phyloP scores from a whole-genome alignment of 2,113 vertebrate genomes.

The Ceuthmochares aereus region DNA sequence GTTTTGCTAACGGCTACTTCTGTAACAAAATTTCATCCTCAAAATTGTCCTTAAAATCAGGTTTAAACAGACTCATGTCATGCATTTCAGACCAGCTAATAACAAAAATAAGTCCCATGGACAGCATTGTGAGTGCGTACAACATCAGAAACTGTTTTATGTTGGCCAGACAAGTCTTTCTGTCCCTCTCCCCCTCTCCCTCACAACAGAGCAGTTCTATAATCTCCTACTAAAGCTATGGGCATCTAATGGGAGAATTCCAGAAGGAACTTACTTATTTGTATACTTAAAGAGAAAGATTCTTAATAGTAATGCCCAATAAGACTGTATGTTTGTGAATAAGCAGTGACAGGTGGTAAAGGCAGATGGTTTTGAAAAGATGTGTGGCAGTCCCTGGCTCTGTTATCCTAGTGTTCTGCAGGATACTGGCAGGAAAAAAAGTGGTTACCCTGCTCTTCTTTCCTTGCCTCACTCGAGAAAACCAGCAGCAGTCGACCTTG shows the following conservation, averaged over 20 bases:
- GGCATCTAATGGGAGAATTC: neutral
- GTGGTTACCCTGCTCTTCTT: neutral
- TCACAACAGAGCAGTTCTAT: neutral
- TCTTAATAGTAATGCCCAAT: neutral
- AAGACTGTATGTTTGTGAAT: neutral
- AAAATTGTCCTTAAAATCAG: neutral
- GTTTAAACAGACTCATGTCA: neutral
- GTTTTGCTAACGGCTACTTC: conserved; percentile 16
- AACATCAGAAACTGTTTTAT: neutral
- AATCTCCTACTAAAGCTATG: neutral
- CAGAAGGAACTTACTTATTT: neutral
- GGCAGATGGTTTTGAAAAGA: conserved; percentile 58
- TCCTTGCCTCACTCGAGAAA: neutral
- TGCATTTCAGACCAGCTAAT: neutral
- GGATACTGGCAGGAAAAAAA: conserved; percentile 1
- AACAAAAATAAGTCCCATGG: neutral
- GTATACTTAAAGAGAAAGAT: neutral
- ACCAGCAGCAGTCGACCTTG: neutral
- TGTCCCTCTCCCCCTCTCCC: neutral
- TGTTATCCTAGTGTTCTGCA: neutral
- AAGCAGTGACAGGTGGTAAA: conserved; percentile 59
- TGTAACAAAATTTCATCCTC: neutral
- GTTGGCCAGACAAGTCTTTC: neutral
- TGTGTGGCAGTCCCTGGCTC: neutral
- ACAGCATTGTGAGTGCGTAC: neutral